Evolutionary conservation across 2,888 invertebrate genomes (phyloP).

Genomic region (Coleophora deauratella): DNA sequence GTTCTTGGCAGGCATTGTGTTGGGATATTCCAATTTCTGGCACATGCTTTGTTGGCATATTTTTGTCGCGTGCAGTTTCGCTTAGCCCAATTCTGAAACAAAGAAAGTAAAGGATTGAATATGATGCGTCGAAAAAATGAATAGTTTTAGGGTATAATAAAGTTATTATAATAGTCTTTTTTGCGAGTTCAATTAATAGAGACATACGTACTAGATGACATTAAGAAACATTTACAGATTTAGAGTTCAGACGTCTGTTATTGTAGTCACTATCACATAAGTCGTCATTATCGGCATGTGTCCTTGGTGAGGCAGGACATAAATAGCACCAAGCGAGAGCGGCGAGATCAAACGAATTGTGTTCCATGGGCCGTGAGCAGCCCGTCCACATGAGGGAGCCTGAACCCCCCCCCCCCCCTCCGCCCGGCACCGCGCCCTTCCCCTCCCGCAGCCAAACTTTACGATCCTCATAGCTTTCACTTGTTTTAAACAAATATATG

Average conservation of each 20-base stretch:
- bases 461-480: slow-evolving; percentile 4
- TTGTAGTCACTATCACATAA: slow-evolving; percentile 2
- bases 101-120: slow-evolving; percentile 20
- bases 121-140: not conserved
- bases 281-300: slow-evolving; percentile 40
- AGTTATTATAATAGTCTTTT: no score
- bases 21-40: slow-evolving; percentile 49
- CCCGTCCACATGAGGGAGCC: slow-evolving; percentile 59
- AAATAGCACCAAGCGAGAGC: slow-evolving; percentile 60
- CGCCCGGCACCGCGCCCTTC: slow-evolving; percentile 17
- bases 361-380: slow-evolving; percentile 61
- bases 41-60: slow-evolving; percentile 57
- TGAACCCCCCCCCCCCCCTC: slow-evolving; percentile 26
- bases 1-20: slow-evolving; percentile 66
- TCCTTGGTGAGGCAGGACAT: slow-evolving; percentile 53
- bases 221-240: no score
- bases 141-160: no score
- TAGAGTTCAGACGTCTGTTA: no score
- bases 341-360: slow-evolving; percentile 71
- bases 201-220: no score
- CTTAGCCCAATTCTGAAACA: slow-evolving; percentile 50
- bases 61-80: slow-evolving; percentile 30
- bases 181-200: no score
- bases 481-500: no score
- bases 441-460: slow-evolving; percentile 12